Conservation (phyloP, 2,113 vertebrate species). For the Syngnathus typhle region DNA sequence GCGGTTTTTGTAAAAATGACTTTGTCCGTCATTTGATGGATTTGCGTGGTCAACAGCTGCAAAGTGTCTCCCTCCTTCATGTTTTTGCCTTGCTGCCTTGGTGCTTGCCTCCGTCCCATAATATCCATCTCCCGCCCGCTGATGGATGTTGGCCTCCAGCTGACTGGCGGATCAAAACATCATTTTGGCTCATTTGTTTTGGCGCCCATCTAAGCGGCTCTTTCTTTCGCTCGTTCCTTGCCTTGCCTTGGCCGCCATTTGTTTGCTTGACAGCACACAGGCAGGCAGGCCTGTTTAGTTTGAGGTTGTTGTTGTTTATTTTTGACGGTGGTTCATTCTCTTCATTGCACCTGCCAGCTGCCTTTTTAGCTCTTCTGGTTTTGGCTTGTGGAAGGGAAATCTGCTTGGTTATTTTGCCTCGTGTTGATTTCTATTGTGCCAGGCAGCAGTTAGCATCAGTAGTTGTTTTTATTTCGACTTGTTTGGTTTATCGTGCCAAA, state of each 20-base stretch:
- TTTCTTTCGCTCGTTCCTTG: background rate
- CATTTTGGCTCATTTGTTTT: conserved; percentile 40
- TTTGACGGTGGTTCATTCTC: background rate
- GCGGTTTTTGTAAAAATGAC: no score
- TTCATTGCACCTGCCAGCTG: background rate
- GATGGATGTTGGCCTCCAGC: conserved; percentile 36
- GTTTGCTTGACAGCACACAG: background rate
- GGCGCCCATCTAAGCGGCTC: conserved; percentile 11
- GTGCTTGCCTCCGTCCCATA: background rate
- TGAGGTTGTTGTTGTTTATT: background rate
- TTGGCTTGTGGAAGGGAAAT: background rate
- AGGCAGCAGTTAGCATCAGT: background rate
- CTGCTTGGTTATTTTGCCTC: background rate
- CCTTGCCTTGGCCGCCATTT: conserved; percentile 1
- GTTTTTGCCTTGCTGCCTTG: background rate
- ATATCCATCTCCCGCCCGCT: conserved; percentile 1
- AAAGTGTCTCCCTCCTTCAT: conserved; percentile 6
- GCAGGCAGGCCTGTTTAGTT: background rate
- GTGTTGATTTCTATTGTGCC: background rate
- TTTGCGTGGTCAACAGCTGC: background rate
- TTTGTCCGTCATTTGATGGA: no score
- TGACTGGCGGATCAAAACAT: conserved; percentile 41
- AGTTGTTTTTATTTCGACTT: background rate
- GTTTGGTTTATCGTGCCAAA: background rate
- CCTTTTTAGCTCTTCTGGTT: background rate